Conservation (phyloP, 1,140 invertebrate species). For the Ceratitis capitata region DNA sequence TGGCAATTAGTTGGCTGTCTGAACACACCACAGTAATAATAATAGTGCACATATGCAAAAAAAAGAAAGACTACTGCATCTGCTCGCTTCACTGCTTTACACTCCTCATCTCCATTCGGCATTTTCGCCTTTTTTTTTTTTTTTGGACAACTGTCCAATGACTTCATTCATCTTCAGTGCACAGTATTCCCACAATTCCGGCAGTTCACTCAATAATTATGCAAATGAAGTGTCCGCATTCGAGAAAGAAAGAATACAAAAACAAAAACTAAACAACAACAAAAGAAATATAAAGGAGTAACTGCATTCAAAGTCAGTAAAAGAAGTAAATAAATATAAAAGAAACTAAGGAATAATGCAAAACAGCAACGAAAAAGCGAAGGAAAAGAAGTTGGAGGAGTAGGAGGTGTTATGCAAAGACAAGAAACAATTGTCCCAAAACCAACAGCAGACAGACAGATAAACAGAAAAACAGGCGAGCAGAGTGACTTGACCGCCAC, state of each 20-base stretch:
- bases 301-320: too few relatives aligned
- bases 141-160: constrained; percentile 18
- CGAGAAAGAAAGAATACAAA: background rate
- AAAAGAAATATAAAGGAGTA: background rate
- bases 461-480: too few relatives aligned
- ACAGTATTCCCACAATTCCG: constrained; percentile 17
- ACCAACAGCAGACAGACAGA: background rate
- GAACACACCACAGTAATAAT: too few relatives aligned
- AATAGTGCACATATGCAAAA: too few relatives aligned
- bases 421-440: background rate
- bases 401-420: background rate
- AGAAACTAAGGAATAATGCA: background rate
- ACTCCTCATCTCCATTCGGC: background rate
- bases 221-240: constrained; percentile 13
- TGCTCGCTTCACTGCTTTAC: background rate
- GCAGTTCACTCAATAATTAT: constrained; percentile 35
- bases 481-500: constrained; percentile 21
- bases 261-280: background rate
- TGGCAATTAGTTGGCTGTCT: too few relatives aligned
- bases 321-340: background rate
- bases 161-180: constrained; percentile 14
- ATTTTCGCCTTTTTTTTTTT: background rate
- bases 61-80: background rate
- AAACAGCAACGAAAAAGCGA: background rate
- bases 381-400: too few relatives aligned